Conservation (phyloP, 2,888 invertebrate genomes). For the Drosophila hawaiiensis region DNA sequence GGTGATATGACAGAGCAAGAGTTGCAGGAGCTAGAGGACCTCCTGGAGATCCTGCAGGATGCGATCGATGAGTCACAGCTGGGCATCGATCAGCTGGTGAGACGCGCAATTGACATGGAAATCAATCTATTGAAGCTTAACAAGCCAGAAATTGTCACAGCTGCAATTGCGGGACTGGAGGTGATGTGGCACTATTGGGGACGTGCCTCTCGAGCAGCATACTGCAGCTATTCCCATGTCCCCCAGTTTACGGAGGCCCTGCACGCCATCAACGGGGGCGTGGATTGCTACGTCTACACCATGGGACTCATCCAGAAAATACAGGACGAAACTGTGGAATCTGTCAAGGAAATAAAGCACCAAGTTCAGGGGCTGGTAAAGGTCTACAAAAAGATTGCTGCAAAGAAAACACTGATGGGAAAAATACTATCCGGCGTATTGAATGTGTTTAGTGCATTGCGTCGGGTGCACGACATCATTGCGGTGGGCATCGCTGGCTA, state of each 20-base stretch:
- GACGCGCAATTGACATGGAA: conserved; percentile 63
- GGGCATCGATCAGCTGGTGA: conserved; percentile 66
- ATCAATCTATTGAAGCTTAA: conserved; percentile 59
- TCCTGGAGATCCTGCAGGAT: conserved; percentile 73
- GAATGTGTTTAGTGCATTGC: conserved; percentile 68
- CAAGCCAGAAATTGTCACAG: conserved; percentile 72
- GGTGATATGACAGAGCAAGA: conserved; percentile 49
- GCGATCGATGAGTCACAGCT: conserved; percentile 72
- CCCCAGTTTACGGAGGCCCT: conserved; percentile 74
- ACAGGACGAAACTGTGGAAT: conserved; percentile 69
- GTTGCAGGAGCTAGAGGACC: conserved; percentile 64
- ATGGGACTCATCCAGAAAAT: conserved; percentile 61
- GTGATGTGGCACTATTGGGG: conserved; percentile 61
- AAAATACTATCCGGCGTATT: conserved; percentile 72
- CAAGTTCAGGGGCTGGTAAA: conserved; percentile 66
- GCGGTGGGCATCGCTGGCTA: conserved; percentile 66
- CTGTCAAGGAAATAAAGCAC: conserved; percentile 66
- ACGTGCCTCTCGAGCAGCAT: conserved; percentile 67
- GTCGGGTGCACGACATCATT: conserved; percentile 65
- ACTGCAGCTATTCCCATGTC: conserved; percentile 77
- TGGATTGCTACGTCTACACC: conserved; percentile 74
- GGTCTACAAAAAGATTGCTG: conserved; percentile 77
- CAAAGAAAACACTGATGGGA: conserved; percentile 73
- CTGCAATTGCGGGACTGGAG: conserved; percentile 59
- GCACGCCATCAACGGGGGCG: conserved; percentile 71